Evolutionary conservation across 2,888 invertebrate genomes (phyloP).

Genomic region (Callosobruchus maculatus): DNA sequence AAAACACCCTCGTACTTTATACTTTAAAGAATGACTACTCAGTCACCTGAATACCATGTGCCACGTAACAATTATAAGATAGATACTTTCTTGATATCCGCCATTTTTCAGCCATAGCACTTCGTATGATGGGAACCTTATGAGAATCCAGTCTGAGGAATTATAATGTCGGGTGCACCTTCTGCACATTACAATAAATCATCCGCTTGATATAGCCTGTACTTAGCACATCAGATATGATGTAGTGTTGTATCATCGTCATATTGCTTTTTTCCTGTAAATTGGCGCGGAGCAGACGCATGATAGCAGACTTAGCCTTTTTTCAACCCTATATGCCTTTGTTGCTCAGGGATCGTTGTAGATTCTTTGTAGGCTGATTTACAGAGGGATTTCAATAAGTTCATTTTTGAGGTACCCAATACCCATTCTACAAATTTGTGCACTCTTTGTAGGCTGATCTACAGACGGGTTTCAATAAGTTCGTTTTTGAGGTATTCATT

Average conservation of each 20-base stretch:
- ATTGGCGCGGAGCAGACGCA: not conserved
- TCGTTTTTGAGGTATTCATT: too few relatives aligned
- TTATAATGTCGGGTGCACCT: not conserved
- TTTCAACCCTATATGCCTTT: not conserved
- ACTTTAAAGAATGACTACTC: too few relatives aligned
- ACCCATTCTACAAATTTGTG: too few relatives aligned
- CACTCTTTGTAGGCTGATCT: too few relatives aligned
- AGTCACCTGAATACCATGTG: not conserved
- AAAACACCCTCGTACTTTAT: too few relatives aligned
- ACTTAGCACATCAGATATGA: constrained; percentile 45
- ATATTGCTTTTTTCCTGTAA: not conserved
- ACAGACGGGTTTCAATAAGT: too few relatives aligned
- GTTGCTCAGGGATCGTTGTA: not conserved
- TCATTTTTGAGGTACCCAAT: too few relatives aligned
- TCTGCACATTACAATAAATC: not conserved
- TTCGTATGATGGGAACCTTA: not conserved
- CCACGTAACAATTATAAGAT: not conserved
- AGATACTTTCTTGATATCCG: not conserved
- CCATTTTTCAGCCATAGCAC: not conserved
- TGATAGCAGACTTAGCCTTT: not conserved
- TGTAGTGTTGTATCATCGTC: constrained; percentile 41
- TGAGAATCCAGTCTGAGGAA: not conserved
- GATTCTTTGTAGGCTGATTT: not conserved
- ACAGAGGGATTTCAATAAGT: not conserved
- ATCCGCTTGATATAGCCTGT: constrained; percentile 21